phyloP scores from a whole-genome alignment of 2,888 invertebrate species.

The Epiblema foenella region DNA sequence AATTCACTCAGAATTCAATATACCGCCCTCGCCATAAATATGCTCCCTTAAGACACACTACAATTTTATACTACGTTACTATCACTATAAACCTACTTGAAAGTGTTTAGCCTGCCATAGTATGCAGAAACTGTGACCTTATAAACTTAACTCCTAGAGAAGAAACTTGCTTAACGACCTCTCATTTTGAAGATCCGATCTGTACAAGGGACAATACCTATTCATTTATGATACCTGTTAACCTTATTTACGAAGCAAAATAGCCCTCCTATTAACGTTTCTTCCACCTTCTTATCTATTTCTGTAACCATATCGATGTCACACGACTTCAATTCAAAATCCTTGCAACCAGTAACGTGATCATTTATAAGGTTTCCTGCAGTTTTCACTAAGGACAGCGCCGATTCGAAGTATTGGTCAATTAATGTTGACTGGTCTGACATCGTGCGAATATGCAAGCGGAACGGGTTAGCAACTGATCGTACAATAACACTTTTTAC shows the following conservation, averaged over 20 bases:
- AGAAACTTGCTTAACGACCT: no score
- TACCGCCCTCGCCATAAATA: no score
- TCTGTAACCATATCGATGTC: slow-evolving; percentile 98
- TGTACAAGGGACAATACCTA: no score
- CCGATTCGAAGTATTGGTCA: slow-evolving; percentile 87
- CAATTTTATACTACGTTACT: no score
- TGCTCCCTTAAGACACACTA: no score
- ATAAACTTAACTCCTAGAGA: no score
- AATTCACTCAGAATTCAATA: no score
- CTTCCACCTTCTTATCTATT: slow-evolving; percentile 97
- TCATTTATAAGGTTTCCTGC: slow-evolving; percentile 86
- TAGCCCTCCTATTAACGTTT: slow-evolving; percentile 90
- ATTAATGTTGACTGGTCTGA: slow-evolving; percentile 61
- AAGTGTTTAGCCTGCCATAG: no score
- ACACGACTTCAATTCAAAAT: slow-evolving; percentile 89
- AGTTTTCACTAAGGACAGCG: slow-evolving; percentile 86
- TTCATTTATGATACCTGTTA: no score
- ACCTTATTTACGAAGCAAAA: no score
- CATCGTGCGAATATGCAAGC: slow-evolving; percentile 51
- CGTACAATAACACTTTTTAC: background rate
- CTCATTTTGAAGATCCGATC: background rate
- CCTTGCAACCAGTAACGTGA: slow-evolving; percentile 75
- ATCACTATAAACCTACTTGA: no score
- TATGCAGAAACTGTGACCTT: no score
- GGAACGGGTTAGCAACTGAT: slow-evolving; percentile 4